These are phyloP conservation scores for Mirza zaza DNA, from an alignment of 2,113 vertebrate species.

Conservation along the genomic window DNA sequence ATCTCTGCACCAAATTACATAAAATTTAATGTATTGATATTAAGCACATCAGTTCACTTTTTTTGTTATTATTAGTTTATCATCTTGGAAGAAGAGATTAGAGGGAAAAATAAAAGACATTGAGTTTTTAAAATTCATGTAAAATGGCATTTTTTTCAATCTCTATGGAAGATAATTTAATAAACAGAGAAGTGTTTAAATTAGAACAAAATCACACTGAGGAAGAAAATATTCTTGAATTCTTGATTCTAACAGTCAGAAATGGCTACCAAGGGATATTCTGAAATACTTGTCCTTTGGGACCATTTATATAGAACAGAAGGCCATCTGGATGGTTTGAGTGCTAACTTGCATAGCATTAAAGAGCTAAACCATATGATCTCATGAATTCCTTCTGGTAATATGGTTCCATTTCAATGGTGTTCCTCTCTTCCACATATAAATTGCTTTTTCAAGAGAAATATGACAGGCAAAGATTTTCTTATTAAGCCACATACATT, in stretches of 20 bases:
- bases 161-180: background rate
- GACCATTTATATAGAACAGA: background rate
- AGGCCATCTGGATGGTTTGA: background rate
- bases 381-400: background rate
- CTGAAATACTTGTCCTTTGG: background rate
- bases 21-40: background rate
- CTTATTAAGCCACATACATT: background rate
- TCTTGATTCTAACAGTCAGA: background rate
- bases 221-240: background rate
- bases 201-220: background rate
- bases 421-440: background rate
- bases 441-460: background rate
- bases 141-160: background rate
- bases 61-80: background rate
- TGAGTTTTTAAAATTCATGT: background rate
- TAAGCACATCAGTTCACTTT: background rate
- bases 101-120: background rate
- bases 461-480: background rate
- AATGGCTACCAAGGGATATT: background rate
- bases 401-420: background rate
- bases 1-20: background rate
- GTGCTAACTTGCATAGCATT: background rate
- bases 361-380: background rate
- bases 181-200: background rate
- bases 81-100: background rate